Conservation (phyloP, 2,113 vertebrate species). For the Blennius ocellaris region DNA sequence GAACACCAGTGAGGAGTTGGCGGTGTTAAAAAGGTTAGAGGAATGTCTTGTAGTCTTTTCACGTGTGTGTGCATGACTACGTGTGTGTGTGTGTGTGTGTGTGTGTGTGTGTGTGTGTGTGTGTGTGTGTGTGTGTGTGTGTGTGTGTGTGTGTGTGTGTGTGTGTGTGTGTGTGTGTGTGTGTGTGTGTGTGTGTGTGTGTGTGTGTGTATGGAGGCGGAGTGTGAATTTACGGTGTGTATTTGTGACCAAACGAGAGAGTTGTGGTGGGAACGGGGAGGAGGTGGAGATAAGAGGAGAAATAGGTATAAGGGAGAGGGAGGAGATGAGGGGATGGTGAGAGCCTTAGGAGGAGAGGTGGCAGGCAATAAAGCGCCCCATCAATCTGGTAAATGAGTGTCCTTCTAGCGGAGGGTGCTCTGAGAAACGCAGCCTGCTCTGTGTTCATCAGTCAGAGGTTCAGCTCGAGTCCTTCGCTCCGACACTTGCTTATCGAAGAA, state of each 20-base stretch:
- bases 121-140: too few relatives aligned
- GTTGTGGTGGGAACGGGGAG: conserved; percentile 18
- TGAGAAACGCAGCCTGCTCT: conserved; percentile 57
- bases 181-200: too few relatives aligned
- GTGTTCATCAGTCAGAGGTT: conserved; percentile 70
- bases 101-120: too few relatives aligned
- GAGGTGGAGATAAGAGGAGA: conserved; percentile 57
- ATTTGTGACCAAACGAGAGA: conserved; percentile 28
- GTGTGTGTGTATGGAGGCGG: conserved; percentile 8
- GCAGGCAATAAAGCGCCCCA: conserved; percentile 76
- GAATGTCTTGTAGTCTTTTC: conserved; percentile 15
- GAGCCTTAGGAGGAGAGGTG: conserved; percentile 61
- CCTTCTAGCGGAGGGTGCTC: conserved; percentile 69
- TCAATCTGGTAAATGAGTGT: conserved; percentile 79
- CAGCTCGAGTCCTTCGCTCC: conserved; percentile 38
- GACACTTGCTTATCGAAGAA: conserved; percentile 43
- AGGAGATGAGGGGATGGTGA: conserved; percentile 54
- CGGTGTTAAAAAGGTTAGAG: conserved; percentile 42
- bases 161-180: too few relatives aligned
- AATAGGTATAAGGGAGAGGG: conserved; percentile 56
- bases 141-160: too few relatives aligned
- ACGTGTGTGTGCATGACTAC: too few relatives aligned
- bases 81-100: too few relatives aligned
- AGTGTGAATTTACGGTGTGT: conserved; percentile 42
- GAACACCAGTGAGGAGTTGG: conserved; percentile 13